Conservation (phyloP, 2,113 vertebrate species). For the human (Homo sapiens) region GRCh38 chr9:29641001-29641500, state of each 20-base stretch:
- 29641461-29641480: not conserved
- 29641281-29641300: not conserved
- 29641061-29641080: not conserved
- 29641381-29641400: not conserved
- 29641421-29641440: not conserved
- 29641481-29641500: not conserved
- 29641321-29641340: not conserved
- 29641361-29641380: not conserved
- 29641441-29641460: not conserved
- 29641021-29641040: too few species aligned
- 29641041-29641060: not conserved
- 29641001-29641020: not conserved
- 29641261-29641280: not conserved
- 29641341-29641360: not conserved
- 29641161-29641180: not conserved
- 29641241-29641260: not conserved
- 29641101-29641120: not conserved
- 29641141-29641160: not conserved
- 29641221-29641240: not conserved
- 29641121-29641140: not conserved
- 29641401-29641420: not conserved
- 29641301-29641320: too few species aligned
- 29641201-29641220: not conserved
- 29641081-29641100: not conserved
- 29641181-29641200: not conserved